Conservation (phyloP, 1,140 invertebrate genomes). For the Leptinotarsa lineolata region DNA sequence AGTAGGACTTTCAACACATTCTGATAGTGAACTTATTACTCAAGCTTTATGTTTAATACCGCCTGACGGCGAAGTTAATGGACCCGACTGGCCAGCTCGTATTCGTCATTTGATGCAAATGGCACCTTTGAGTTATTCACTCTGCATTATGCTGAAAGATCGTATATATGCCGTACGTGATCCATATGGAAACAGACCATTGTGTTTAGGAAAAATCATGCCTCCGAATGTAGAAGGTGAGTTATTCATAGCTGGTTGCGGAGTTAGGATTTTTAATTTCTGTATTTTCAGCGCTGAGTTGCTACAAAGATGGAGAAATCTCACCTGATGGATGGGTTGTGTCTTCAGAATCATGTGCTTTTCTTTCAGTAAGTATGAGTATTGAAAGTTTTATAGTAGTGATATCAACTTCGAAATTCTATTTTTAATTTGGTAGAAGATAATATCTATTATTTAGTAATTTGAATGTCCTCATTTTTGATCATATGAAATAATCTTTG, state of each 20-base stretch:
- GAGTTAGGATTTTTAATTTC: slow-evolving; percentile 32
- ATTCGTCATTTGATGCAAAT: slow-evolving; percentile 91
- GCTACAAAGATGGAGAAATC: slow-evolving; percentile 27
- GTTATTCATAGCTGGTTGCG: slow-evolving; percentile 5
- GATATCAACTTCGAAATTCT: too few species aligned
- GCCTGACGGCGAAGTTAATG: slow-evolving; percentile 83
- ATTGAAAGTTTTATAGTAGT: too few species aligned
- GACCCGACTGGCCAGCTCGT: slow-evolving; percentile 87
- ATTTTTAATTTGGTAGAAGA: too few species aligned
- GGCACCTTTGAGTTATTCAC: slow-evolving; percentile 88
- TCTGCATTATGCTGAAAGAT: slow-evolving; percentile 93
- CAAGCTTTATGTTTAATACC: slow-evolving; percentile 92
- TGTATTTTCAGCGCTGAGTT: slow-evolving; percentile 48
- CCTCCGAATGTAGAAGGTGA: slow-evolving; percentile 60
- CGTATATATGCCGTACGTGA: slow-evolving; percentile 93
- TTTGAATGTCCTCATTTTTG: too few species aligned
- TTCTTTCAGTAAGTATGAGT: slow-evolving; percentile 67
- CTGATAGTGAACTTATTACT: slow-evolving; percentile 95
- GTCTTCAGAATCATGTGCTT: slow-evolving; percentile 95
- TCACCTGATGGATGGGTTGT: slow-evolving; percentile 87
- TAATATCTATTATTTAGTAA: too few species aligned
- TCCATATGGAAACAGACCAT: slow-evolving; percentile 92
- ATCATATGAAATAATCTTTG: too few species aligned
- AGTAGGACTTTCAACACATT: slow-evolving; percentile 90
- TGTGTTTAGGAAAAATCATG: slow-evolving; percentile 92